Evolutionary conservation across 2,888 invertebrate genomes (phyloP), one percentile per base, ranked within the genome.

Genomic region (Elysia crispata): DNA sequence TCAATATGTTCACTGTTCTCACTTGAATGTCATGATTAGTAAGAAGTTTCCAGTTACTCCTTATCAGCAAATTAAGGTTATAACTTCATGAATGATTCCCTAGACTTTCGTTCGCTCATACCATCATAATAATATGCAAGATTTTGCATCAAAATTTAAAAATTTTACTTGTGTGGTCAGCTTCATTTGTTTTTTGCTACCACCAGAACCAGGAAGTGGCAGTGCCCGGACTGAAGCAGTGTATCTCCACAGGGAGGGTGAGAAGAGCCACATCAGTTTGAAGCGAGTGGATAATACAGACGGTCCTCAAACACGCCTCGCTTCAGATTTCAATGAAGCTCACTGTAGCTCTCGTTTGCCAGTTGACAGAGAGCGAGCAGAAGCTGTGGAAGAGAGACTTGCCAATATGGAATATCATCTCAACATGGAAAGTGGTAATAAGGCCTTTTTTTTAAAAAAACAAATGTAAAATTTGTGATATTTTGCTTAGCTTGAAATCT

Each of bases 191-290:
- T n/a, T 49, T 28, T 8, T 33, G 13, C 33, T 70, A 15, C 20
- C 20, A 15, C n/a, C 69, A 83, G 86, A 85, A n/a, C 6, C 93
- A 93, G 84, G 94, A 94, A 84, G 86, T 41, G 86, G 86, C 0
- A 97, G 97, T 92, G 96, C 97, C 0, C 93, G 97, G 88, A 95
- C 96, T 20, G 94, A 96, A 89, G 95, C 96, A 62, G 94, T 95
- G 85, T 94, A 96, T 81, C 93, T 95, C 3, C 95, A 94, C 84
- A 93, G 95, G 76, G 95, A 94, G 85, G 95, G 95, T 89, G 95
- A 95, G 0, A 96, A 95, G 89, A 95, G 96, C 84, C 96, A 96
- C 92, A 93, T 97, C 79, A 95, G 95, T 94, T 86, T 89, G 54
- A 87, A 87, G 33, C 77, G 86, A 75, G 89, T 90, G 0, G 86